Base-by-base conservation (phyloP, 1,140 invertebrate genomes). In the Drosophila mauritiana region DNA sequence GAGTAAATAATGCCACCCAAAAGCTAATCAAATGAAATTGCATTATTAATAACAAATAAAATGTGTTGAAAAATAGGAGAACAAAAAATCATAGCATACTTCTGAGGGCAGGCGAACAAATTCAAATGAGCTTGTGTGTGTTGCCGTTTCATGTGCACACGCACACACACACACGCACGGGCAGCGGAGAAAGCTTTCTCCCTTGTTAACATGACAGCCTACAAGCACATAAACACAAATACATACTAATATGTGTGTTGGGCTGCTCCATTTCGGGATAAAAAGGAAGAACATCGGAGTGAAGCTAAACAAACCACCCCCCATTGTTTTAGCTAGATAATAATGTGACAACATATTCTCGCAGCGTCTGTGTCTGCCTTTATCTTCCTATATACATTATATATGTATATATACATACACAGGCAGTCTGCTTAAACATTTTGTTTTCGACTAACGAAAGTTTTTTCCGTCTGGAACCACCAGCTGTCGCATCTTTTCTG, bases 261-360 rank as follows among this genome's bases (percentile, higher is more conserved):
- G 57, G 62, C 61, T 78, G 78, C 73, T 61, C 72, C 76, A 80
- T 80, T 64, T 69, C 75, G 46, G 40, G 40, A 55, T 52, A 56
- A 57, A 57, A 64, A 73, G 54, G 64, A 52, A 12, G 46, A 34
- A 37, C 52, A 42, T 8, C 42, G 5, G 39, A 61, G 34, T 36
- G 55, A 40, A 56, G 55, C 27, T 69, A 56, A 69, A 55, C 42
- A 69, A 54, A 56, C 25, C 67, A 56, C 17, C 67, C 67, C 49
- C 49, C 70, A 4, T 56, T 43, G 59, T 36, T 61, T 43, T 58
- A 42, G 45, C 75, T 70, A 89, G 84, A 89, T 89, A 89, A 89
- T 89, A 89, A 89, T 89, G 84, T 89, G 84, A 84, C 84, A 89
- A 89, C 84, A 89, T 89, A 89, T 89, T 88, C 84, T 80, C 76